Evolutionary conservation across 2,797 vertebrate genomes (phyloP).

Genomic region (Carcharodon carcharias): DNA sequence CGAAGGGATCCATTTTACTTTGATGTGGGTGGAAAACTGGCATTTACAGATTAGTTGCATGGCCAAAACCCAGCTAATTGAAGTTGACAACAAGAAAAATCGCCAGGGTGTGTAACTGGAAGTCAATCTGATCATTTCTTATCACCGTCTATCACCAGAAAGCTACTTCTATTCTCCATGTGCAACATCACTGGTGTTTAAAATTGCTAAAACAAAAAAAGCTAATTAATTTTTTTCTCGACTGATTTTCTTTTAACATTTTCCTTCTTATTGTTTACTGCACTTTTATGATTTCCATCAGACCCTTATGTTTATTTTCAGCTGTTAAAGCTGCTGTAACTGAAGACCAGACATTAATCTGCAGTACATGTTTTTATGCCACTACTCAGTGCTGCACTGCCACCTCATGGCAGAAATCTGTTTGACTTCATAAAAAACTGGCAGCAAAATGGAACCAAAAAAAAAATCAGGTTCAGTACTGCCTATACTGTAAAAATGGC

Average conservation of each 20-base stretch:
- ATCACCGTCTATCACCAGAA: neutral
- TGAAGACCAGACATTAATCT: neutral
- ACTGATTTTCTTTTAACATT: neutral
- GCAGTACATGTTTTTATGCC: neutral
- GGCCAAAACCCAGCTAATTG: neutral
- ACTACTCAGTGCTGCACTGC: neutral
- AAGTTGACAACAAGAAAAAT: neutral
- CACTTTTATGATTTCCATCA: neutral
- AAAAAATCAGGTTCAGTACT: neutral
- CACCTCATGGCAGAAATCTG: constrained; percentile 11
- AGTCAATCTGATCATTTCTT: neutral
- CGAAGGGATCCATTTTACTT: neutral
- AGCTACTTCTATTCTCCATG: neutral
- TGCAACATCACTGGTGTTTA: neutral
- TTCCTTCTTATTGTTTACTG: neutral
- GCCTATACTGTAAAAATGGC: neutral
- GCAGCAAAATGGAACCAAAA: neutral
- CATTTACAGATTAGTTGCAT: neutral
- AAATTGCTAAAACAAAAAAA: neutral
- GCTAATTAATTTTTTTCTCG: neutral
- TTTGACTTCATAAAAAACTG: neutral
- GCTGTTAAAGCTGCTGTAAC: neutral
- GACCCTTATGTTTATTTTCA: neutral
- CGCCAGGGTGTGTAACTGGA: neutral
- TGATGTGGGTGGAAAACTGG: neutral